Percentiles rank a stretch among this genome's conserved stretches.
phyloP scores from a whole-genome alignment of 2,888 invertebrate genomes.

The Kryphioiulus occultus region DNA sequence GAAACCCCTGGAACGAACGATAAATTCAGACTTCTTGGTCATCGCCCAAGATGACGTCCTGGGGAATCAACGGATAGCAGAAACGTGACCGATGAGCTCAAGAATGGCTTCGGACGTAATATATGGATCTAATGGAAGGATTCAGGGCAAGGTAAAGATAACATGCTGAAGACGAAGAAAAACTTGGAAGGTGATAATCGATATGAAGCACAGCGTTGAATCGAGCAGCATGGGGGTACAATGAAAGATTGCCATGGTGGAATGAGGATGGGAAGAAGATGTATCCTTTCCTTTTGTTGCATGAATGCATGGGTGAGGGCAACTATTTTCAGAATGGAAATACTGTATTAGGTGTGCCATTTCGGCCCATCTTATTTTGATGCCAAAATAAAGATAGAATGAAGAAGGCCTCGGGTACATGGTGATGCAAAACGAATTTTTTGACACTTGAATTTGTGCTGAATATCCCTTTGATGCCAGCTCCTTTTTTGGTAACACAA shows the following conservation, averaged over 20 bases:
- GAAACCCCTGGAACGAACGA: not conserved
- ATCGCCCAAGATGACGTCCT: not conserved
- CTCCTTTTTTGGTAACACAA: too few species aligned
- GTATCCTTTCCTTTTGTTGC: too few species aligned
- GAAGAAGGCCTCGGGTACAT: too few species aligned
- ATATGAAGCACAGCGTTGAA: not conserved
- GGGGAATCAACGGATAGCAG: not conserved
- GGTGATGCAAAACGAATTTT: too few species aligned
- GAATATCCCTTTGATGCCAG: too few species aligned
- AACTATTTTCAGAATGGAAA: too few species aligned
- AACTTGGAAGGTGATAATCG: not conserved
- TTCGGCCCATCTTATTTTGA: too few species aligned
- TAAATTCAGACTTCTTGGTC: not conserved
- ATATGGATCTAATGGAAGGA: not conserved
- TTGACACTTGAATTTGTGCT: too few species aligned
- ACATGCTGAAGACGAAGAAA: not conserved
- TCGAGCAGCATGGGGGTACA: not conserved
- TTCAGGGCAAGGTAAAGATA: conserved; percentile 3
- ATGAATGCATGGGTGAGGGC: too few species aligned
- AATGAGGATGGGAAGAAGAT: too few species aligned
- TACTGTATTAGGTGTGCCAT: too few species aligned
- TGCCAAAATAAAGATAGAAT: too few species aligned
- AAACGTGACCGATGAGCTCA: conserved; percentile 18
- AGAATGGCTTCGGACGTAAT: not conserved
- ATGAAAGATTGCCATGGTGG: not conserved